Evolutionary conservation across 2,797 vertebrate genomes (phyloP).

Genomic region (Alcedo quadribrachys): DNA sequence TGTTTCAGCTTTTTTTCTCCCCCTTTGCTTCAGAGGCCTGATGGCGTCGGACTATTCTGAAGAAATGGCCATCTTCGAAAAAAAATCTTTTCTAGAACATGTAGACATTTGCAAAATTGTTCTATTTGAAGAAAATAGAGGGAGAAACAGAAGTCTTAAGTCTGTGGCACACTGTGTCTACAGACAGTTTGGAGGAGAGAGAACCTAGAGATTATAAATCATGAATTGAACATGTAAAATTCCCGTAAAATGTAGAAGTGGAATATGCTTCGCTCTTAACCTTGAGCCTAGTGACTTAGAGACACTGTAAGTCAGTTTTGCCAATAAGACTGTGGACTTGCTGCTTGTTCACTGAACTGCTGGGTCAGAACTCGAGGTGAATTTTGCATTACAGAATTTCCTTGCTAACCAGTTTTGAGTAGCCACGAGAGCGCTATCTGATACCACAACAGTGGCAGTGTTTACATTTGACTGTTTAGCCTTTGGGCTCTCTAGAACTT

Average conservation of each 20-base stretch:
- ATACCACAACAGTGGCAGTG: slow-evolving; percentile 70
- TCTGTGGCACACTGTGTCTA: slow-evolving; percentile 91
- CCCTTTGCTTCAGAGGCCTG: slow-evolving; percentile 95
- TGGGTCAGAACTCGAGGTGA: slow-evolving; percentile 86
- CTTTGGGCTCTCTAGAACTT: slow-evolving; percentile 63
- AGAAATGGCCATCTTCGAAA: slow-evolving; percentile 93
- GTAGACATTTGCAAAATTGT: slow-evolving; percentile 86
- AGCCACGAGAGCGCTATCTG: slow-evolving; percentile 71
- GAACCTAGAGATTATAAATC: slow-evolving; percentile 88
- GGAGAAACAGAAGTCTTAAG: slow-evolving; percentile 88
- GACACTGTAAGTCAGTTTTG: slow-evolving; percentile 88
- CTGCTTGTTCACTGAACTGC: slow-evolving; percentile 84
- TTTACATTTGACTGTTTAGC: slow-evolving; percentile 68
- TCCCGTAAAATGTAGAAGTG: slow-evolving; percentile 89
- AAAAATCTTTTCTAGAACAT: slow-evolving; percentile 89
- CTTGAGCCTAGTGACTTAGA: slow-evolving; percentile 89
- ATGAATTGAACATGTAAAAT: slow-evolving; percentile 96
- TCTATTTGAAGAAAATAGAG: slow-evolving; percentile 90
- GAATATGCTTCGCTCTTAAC: slow-evolving; percentile 90
- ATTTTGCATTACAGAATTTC: slow-evolving; percentile 80
- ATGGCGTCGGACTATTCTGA: slow-evolving; percentile 97
- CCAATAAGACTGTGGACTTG: slow-evolving; percentile 90
- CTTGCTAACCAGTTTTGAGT: slow-evolving; percentile 74
- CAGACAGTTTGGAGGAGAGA: slow-evolving; percentile 88
- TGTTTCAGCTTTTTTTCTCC: slow-evolving; percentile 96